A percentile compares a stretch with the other conserved stretches of the same genome.
Evolutionary conservation across 2,113 vertebrate species (phyloP).

Genomic region (Pyrgilauda ruficollis): DNA sequence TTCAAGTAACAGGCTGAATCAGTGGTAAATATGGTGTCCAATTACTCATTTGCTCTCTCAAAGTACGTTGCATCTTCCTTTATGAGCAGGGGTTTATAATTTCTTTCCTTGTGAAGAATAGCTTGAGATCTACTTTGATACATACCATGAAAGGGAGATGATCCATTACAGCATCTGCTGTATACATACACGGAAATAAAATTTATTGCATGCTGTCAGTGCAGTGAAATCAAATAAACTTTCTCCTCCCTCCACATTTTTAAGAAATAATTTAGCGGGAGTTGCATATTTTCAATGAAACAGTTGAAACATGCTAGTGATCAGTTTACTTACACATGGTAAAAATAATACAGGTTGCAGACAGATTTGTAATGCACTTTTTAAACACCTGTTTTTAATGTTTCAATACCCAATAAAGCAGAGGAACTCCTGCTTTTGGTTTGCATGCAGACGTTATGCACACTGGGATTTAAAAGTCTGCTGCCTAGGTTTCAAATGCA

Average conservation of each 20-base stretch:
- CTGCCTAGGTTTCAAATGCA: background rate
- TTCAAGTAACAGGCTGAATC: constrained; percentile 19
- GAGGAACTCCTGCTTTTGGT: background rate
- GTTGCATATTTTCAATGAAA: background rate
- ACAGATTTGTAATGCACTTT: constrained; percentile 15
- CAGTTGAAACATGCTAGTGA: background rate
- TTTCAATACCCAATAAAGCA: background rate
- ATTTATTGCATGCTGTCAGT: background rate
- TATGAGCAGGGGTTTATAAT: constrained; percentile 2
- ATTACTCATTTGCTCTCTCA: background rate
- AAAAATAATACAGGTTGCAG: constrained; percentile 27
- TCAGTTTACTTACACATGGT: background rate
- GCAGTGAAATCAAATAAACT: background rate
- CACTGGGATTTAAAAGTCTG: background rate
- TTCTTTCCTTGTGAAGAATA: constrained; percentile 15
- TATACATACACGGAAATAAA: background rate
- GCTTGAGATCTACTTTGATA: background rate
- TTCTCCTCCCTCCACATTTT: background rate
- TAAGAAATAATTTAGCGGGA: constrained; percentile 1
- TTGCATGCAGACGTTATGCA: background rate
- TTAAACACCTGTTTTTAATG: constrained; percentile 42
- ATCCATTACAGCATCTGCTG: constrained; percentile 1
- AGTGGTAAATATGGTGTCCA: constrained; percentile 34
- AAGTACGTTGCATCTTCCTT: constrained; percentile 8
- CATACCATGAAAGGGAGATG: background rate